These are phyloP conservation scores for Marronus borbonicus DNA, from an alignment of 2,888 invertebrate species.

Conservation along the genomic window DNA sequence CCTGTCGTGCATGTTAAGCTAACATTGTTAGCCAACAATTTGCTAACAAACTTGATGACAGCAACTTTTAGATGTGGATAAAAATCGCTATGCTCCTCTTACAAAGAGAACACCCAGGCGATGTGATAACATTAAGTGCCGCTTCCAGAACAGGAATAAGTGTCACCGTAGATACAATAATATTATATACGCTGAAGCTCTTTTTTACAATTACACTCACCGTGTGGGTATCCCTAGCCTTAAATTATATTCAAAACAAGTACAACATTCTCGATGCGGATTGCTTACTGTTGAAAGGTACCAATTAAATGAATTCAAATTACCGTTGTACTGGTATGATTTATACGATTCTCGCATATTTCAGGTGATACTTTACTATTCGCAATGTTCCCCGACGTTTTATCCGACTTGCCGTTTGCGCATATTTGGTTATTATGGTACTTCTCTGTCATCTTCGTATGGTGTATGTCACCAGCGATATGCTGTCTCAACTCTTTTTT, in stretches of 20 bases:
- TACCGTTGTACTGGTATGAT: neutral
- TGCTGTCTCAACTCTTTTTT: slow-evolving; percentile 43
- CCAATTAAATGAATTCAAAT: neutral
- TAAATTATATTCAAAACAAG: slow-evolving; percentile 18
- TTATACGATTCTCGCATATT: neutral
- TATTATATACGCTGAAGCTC: slow-evolving; percentile 44
- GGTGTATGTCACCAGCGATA: slow-evolving; percentile 37
- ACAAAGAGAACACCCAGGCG: slow-evolving; percentile 48
- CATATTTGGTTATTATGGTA: slow-evolving; percentile 49
- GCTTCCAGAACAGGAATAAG: slow-evolving; percentile 47
- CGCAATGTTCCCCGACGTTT: slow-evolving; percentile 48
- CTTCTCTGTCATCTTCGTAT: slow-evolving; percentile 46
- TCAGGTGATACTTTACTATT: slow-evolving; percentile 42
- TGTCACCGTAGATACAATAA: slow-evolving; percentile 39
- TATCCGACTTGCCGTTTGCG: slow-evolving; percentile 33
- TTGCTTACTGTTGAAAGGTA: slow-evolving; percentile 27
- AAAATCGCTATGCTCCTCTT: slow-evolving; percentile 43
- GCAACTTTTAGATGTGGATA: slow-evolving; percentile 41
- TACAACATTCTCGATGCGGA: slow-evolving; percentile 29
- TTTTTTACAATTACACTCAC: slow-evolving; percentile 41
- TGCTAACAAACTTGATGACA: too few species aligned
- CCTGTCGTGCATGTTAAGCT: too few species aligned
- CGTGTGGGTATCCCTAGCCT: slow-evolving; percentile 41
- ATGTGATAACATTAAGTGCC: slow-evolving; percentile 49
- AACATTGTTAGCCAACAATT: too few species aligned